Evolutionary conservation across 1,140 invertebrate genomes (phyloP).

Genomic region (Holcopasites calliopsidis): DNA sequence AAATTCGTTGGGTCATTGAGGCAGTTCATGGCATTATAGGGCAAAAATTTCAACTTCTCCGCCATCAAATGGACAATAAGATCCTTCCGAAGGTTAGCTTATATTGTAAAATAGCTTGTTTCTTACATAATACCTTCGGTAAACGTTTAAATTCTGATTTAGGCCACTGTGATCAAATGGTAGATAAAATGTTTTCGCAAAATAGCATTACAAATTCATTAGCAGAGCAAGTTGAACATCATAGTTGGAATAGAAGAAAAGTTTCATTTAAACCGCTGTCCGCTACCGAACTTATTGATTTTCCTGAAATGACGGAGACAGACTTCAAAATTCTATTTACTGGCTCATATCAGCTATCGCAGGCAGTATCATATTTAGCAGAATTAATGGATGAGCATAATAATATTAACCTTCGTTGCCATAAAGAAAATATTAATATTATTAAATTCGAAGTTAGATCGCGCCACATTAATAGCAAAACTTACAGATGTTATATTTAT

Average conservation of each 20-base stretch:
- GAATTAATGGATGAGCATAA: slow-evolving; percentile 10
- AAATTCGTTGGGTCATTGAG: not conserved
- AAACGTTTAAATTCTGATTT: slow-evolving; percentile 12
- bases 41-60: not conserved
- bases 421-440: no score
- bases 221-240: no score
- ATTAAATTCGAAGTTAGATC: slow-evolving; percentile 48
- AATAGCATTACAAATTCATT: slow-evolving; percentile 17
- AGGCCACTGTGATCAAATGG: not conserved
- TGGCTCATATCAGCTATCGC: no score
- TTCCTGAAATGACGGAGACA: no score
- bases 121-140: not conserved
- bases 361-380: slow-evolving; percentile 13
- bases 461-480: slow-evolving; percentile 40
- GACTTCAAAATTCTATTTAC: no score
- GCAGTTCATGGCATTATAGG: not conserved
- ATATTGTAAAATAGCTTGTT: not conserved
- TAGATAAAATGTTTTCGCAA: slow-evolving; percentile 16
- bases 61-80: not conserved
- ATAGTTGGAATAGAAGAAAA: no score
- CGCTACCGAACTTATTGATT: no score
- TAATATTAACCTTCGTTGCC: not conserved
- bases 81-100: not conserved
- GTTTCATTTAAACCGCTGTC: no score
- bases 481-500: slow-evolving; percentile 37